Evolutionary conservation across 2,113 vertebrate species (phyloP).

Genomic region (Cettia cetti): DNA sequence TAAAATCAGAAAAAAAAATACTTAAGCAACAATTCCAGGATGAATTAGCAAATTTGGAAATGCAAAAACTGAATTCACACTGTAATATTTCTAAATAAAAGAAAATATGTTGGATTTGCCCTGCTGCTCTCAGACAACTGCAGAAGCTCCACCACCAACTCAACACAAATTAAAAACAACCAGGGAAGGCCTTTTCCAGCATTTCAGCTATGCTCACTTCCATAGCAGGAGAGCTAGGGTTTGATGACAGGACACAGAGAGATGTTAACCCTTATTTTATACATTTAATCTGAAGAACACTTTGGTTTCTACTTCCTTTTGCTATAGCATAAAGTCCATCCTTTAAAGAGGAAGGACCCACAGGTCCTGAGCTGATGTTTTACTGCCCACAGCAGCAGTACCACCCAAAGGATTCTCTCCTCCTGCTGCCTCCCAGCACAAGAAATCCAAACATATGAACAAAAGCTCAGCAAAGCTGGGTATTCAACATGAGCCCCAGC

Average conservation of each 20-base stretch:
- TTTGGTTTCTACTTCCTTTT: background rate
- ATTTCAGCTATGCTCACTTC: background rate
- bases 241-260: background rate
- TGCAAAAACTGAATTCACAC: background rate
- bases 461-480: background rate
- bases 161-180: background rate
- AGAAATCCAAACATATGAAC: background rate
- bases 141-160: background rate
- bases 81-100: background rate
- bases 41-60: background rate
- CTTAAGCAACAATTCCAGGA: background rate
- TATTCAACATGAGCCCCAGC: background rate
- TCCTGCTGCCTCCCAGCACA: background rate
- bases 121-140: background rate
- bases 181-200: background rate
- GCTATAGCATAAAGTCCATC: background rate
- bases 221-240: background rate
- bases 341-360: background rate
- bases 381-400: background rate
- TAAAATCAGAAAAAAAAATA: background rate
- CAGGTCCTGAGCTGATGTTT: background rate
- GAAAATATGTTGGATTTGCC: background rate
- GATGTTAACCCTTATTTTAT: background rate
- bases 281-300: background rate
- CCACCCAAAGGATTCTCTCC: background rate